Evolutionary conservation across 2,797 vertebrate genomes (phyloP), one percentile per base, ranked within the genome.

Genomic region (Propithecus perrieri): DNA sequence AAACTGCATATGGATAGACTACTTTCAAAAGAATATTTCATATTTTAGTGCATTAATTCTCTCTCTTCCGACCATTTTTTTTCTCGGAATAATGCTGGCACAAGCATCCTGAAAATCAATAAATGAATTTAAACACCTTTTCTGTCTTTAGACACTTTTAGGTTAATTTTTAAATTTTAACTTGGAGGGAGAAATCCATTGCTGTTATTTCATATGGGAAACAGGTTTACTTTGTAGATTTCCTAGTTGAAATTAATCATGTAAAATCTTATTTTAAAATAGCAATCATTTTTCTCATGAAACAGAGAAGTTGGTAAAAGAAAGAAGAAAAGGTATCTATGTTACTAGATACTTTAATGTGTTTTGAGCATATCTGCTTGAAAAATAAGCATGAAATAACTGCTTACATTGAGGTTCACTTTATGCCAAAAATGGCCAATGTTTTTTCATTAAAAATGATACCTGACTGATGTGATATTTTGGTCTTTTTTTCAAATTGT

Each of bases 161-260:
- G 41, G 5, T 72, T 80, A 80, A 41, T 43, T 90, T 94, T 94
- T 83, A 72, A 7, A 91, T 50, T 94, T 95, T 88, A 92, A 83
- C 15, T 91, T 85, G 28, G 17, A 12, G 26, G 2, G 33, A 35
- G n/a, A 75, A 33, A 89, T 75, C 48, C 6, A 11, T 46, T 86
- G 8, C 28, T 83, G 11, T 55, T 72, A 22, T 61, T 97, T 95
- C 3, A 72, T 3, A 46, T 22, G 85, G 78, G 33, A 89, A 78
- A 78, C 0, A n/a, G 15, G 2, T 48, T 93, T 63, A 72, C n/a
- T 76, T 86, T 74, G n/a, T 74, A 8, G 1, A 43, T 33, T 94
- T 92, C 18, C 41, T 92, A 69, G n/a, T 38, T 92, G 71, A 79
- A n/a, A 24, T 75, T 57, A 80, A 48, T 48, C 30, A 65, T 83